Percentiles rank a stretch among this genome's conserved stretches.
phyloP scores from a whole-genome alignment of 2,888 invertebrate species.

The Gandaritis pyraliata region DNA sequence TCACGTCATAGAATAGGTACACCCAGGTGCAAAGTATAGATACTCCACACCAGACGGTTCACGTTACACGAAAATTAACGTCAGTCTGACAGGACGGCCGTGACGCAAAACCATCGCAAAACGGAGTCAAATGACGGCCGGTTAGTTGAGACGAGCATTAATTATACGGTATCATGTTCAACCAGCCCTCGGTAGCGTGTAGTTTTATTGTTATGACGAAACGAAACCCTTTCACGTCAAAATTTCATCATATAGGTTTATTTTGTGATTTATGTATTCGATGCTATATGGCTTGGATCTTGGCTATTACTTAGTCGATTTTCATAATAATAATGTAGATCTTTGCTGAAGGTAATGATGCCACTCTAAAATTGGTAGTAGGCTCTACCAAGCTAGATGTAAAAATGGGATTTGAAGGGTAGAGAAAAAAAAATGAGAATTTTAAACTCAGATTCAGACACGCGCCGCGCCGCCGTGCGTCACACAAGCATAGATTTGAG shows the following conservation, averaged over 20 bases:
- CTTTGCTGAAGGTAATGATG: too few relatives aligned
- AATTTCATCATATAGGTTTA: constrained; percentile 19
- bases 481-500: too few relatives aligned
- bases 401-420: too few relatives aligned
- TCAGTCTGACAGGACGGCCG: constrained; percentile 57
- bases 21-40: constrained; percentile 27
- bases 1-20: constrained; percentile 24
- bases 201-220: constrained; percentile 34
- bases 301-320: too few relatives aligned
- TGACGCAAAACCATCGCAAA: constrained; percentile 48
- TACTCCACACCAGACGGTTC: constrained; percentile 65
- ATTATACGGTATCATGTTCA: constrained; percentile 70
- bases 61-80: constrained; percentile 74
- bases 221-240: constrained; percentile 29
- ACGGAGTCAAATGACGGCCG: constrained; percentile 47
- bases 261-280: constrained; percentile 25
- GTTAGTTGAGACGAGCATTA: constrained; percentile 70
- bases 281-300: too few relatives aligned
- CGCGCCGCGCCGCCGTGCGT: too few relatives aligned
- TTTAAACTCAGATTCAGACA: too few relatives aligned
- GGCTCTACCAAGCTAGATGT: too few relatives aligned
- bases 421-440: too few relatives aligned
- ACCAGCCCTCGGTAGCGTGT: constrained; percentile 33
- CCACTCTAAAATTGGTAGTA: too few relatives aligned
- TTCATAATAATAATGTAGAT: too few relatives aligned